Percentiles rank a stretch among this genome's conserved stretches.
Evolutionary conservation across 2,113 vertebrate species (phyloP).

Genomic region (Mesembrinibis cayennensis): DNA sequence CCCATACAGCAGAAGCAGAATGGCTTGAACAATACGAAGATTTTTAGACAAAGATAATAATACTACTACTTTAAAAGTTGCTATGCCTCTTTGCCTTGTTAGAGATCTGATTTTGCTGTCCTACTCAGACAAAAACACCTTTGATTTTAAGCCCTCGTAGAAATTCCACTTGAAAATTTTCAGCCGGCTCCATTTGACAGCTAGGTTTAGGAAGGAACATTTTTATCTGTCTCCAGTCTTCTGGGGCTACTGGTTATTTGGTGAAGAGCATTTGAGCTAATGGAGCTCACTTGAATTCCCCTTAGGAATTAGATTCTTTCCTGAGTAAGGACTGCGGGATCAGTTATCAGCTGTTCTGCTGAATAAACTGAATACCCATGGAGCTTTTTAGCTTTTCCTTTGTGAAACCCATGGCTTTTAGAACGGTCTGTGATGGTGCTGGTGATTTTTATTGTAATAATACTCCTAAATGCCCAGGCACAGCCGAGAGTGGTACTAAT

Average conservation of each 20-base stretch:
- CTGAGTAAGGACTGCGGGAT: background rate
- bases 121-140: background rate
- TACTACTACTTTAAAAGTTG: background rate
- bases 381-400: constrained; percentile 50
- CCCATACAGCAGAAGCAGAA: background rate
- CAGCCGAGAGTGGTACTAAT: constrained; percentile 21
- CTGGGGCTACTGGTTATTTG: constrained; percentile 50
- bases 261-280: constrained; percentile 58
- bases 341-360: constrained; percentile 51
- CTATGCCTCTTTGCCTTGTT: background rate
- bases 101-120: background rate
- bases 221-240: constrained; percentile 16
- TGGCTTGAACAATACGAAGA: background rate
- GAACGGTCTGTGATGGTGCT: constrained; percentile 13
- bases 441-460: constrained; percentile 57
- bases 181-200: constrained; percentile 6
- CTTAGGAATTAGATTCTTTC: constrained; percentile 37
- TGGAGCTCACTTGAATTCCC: constrained; percentile 43
- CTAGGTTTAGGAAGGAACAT: constrained; percentile 12
- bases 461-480: constrained; percentile 5
- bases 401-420: constrained; percentile 40
- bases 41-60: background rate
- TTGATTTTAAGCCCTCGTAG: constrained; percentile 23
- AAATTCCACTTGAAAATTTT: constrained; percentile 54
- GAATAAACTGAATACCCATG: constrained; percentile 39